Evolutionary conservation across 2,113 vertebrate genomes (phyloP).

Genomic region (Ginglymostoma cirratum): DNA sequence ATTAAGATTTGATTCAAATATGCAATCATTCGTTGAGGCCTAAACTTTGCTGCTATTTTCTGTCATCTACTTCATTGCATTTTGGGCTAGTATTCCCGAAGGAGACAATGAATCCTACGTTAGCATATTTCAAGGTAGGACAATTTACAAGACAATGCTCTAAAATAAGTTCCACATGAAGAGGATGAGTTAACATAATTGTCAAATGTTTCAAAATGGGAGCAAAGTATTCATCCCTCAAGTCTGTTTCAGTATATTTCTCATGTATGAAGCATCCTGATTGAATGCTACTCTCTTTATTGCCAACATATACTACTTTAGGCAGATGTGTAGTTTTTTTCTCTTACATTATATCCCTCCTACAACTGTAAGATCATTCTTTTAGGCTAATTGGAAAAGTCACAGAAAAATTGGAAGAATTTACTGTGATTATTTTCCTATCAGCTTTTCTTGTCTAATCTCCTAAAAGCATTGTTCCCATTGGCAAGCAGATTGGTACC

Average conservation of each 20-base stretch:
- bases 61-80: not conserved
- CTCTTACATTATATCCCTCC: not conserved
- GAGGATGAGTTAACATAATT: not conserved
- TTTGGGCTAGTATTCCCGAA: not conserved
- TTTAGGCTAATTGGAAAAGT: not conserved
- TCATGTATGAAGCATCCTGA: not conserved
- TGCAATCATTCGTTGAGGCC: not conserved
- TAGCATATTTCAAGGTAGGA: not conserved
- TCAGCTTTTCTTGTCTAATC: not conserved
- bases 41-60: not conserved
- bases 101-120: not conserved
- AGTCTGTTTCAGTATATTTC: not conserved
- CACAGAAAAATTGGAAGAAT: not conserved
- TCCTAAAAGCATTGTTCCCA: not conserved
- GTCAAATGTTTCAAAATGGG: not conserved
- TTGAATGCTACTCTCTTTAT: not conserved
- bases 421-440: not conserved
- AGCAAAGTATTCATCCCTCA: not conserved
- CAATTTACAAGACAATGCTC: not conserved
- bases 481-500: not conserved
- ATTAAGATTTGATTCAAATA: not conserved
- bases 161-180: not conserved
- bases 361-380: not conserved
- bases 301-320: not conserved
- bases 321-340: not conserved